These are phyloP conservation scores for Idaea biselata DNA, from an alignment of 2,888 invertebrate species.

Conservation along the genomic window DNA sequence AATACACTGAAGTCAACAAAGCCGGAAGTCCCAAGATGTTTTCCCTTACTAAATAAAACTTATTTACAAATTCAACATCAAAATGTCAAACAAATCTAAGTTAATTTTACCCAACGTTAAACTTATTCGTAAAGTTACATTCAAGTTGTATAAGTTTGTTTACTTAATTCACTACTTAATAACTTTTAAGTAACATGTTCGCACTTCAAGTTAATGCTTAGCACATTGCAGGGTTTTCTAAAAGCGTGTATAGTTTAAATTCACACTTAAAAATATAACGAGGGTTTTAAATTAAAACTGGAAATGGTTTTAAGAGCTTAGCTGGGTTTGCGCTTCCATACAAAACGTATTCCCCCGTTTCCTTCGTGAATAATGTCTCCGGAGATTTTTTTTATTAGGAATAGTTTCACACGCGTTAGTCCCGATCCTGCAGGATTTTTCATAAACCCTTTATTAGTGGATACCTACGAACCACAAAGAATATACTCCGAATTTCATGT, in stretches of 20 bases:
- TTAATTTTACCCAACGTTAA: constrained; percentile 14
- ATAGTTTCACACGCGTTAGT: too few species aligned
- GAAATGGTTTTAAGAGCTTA: not conserved
- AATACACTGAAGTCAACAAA: too few species aligned
- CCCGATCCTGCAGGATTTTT: too few species aligned
- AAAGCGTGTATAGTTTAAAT: not conserved
- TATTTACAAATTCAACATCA: constrained; percentile 7
- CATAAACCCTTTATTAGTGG: too few species aligned
- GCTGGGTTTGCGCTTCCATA: too few species aligned
- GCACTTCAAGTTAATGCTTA: constrained; percentile 26
- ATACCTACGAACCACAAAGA: too few species aligned
- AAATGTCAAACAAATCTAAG: constrained; percentile 12
- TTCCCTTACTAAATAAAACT: not conserved
- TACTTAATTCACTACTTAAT: constrained; percentile 22
- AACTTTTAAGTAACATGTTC: constrained; percentile 19
- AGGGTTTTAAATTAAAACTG: not conserved
- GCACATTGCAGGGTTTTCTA: constrained; percentile 19
- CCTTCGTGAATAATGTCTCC: too few species aligned
- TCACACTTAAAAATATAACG: not conserved
- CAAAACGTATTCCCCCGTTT: too few species aligned
- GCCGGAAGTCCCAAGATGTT: too few species aligned
- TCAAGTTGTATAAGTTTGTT: constrained; percentile 12
- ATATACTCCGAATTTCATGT: too few species aligned
- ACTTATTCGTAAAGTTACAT: constrained; percentile 23
- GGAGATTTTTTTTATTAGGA: too few species aligned